Evolutionary conservation across 2,113 vertebrate species (phyloP).

Genomic region (Spermophilus dauricus): DNA sequence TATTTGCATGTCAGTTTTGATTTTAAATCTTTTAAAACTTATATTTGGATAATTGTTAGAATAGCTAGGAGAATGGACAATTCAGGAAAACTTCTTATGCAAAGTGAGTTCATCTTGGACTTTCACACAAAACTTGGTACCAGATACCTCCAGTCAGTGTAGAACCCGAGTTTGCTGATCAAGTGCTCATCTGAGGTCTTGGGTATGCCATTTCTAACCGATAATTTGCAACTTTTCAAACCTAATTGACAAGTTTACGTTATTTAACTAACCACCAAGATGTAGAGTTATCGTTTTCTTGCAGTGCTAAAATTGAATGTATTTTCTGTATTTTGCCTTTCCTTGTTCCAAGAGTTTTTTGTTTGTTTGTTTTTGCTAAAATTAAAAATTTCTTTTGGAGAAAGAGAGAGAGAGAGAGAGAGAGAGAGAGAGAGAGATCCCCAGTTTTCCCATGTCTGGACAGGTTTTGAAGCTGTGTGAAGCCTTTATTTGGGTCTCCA

Average conservation of each 20-base stretch:
- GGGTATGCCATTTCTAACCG: neutral
- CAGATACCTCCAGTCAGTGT: too few relatives aligned
- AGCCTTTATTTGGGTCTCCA: neutral
- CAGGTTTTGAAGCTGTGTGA: neutral
- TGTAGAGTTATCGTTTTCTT: neutral
- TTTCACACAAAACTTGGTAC: neutral
- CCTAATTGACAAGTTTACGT: neutral
- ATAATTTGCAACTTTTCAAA: neutral
- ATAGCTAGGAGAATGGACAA: neutral
- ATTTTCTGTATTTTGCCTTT: neutral
- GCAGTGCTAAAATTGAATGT: neutral
- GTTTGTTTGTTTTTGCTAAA: neutral
- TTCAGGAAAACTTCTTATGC: neutral
- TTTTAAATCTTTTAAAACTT: slow-evolving; percentile 14
- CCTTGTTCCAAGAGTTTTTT: slow-evolving; percentile 13
- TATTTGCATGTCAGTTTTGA: neutral
- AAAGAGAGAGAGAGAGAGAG: too few relatives aligned
- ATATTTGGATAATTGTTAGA: neutral
- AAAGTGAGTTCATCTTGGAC: neutral
- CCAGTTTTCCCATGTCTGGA: neutral
- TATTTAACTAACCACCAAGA: neutral
- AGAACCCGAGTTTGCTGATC: too few relatives aligned
- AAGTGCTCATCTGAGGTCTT: neutral
- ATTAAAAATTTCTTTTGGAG: neutral
- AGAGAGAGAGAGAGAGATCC: neutral